Base-by-base conservation (phyloP, 2,113 vertebrate genomes). In the Eclectus roratus region DNA sequence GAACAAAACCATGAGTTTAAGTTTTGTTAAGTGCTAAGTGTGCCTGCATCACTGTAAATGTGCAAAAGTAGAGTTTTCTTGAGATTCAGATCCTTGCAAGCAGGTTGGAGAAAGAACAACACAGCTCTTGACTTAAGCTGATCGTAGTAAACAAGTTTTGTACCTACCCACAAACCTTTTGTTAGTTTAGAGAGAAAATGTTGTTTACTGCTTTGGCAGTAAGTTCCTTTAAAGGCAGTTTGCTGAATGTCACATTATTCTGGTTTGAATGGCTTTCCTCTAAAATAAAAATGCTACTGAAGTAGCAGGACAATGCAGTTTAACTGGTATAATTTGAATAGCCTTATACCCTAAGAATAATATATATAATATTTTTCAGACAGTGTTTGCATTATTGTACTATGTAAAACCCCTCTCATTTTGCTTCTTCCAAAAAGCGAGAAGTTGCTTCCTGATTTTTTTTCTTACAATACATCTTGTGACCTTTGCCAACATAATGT, bases 281-380 rank as follows among this genome's bases (percentile, higher is more conserved):
- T 86, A 46, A 88, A 80, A 50, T 81, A 91, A 74, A 46, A 72
- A 31, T 63, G 56, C 68, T 82, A 61, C 24, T 78, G 74, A 83
- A 94, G 44, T 80, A 91, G 56, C 80, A 43, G 77, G 41, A 11
- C 78, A 78, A n/a, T 80, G 69, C 69, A 90, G 66, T 70, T 91
- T 88, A 49, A 47, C 92, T 82, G 60, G 76, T 91, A 37, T 78
- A 55, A 71, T 89, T 91, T 77, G 65, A 69, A 71, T 96, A 86
- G 44, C 44, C 73, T 64, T 68, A 41, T 68, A 37, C 13, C 12
- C 21, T 72, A 58, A 77, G 46, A 80, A 56, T 52, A 64, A 52
- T 37, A 65, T 25, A 18, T 17, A 16, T 23, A 41, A 8, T 50
- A 41, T 16, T 91, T 82, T 88, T 88, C 66, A 72, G 66, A 46